phyloP scores from a whole-genome alignment of 1,140 invertebrate species.

The Vanessa tameamea region DNA sequence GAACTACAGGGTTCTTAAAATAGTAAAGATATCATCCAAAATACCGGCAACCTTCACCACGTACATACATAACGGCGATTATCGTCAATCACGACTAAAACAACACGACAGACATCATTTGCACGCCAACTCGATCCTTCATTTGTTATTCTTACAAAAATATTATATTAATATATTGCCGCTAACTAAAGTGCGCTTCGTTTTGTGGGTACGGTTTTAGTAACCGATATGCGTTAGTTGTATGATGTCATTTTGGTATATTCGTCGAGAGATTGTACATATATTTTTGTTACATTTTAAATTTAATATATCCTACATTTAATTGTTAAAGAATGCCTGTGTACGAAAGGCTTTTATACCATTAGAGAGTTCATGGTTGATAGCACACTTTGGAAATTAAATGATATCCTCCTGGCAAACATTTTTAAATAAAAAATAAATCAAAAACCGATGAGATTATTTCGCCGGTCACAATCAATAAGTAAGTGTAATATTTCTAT shows the following conservation, averaged over 20 bases:
- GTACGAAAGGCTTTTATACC: too few species aligned
- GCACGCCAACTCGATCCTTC: conserved; percentile 25
- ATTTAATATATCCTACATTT: background rate
- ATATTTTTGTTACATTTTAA: background rate
- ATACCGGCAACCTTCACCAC: conserved; percentile 12
- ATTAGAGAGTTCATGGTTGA: too few species aligned
- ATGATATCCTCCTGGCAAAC: too few species aligned
- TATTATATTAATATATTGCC: conserved; percentile 38
- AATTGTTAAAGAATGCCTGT: too few species aligned
- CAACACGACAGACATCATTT: conserved; percentile 30
- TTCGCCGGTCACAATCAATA: too few species aligned
- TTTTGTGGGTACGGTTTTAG: conserved; percentile 3
- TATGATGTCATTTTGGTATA: background rate
- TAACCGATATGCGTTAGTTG: background rate
- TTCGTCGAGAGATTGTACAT: background rate
- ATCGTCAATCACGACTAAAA: conserved; percentile 34
- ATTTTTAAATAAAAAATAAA: too few species aligned
- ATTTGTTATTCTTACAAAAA: conserved; percentile 35
- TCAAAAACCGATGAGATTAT: too few species aligned
- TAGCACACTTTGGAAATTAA: too few species aligned
- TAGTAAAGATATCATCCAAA: conserved; percentile 29
- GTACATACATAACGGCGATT: conserved; percentile 30
- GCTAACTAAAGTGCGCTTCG: conserved; percentile 15
- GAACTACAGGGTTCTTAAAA: conserved; percentile 20
- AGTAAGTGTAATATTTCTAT: too few species aligned